Percentiles rank a stretch among this genome's conserved stretches.
phyloP scores from a whole-genome alignment of 1,140 invertebrate genomes.

The Metaphire vulgaris region DNA sequence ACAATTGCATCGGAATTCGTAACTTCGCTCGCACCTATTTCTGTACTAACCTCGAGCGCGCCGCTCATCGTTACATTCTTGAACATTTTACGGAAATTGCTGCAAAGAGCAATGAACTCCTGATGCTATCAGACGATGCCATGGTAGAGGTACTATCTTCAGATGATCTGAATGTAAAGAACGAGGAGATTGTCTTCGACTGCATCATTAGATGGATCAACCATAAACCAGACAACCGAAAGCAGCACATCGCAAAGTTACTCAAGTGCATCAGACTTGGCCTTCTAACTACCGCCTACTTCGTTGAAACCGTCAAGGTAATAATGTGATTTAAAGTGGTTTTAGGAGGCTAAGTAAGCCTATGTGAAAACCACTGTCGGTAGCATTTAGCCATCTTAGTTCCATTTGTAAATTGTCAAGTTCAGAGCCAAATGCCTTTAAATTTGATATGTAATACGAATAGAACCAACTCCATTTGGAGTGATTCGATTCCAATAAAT shows the following conservation, averaged over 20 bases:
- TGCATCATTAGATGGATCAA: slow-evolving; percentile 94
- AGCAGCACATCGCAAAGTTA: slow-evolving; percentile 70
- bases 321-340: no score
- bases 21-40: slow-evolving; percentile 70
- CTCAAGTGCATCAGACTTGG: slow-evolving; percentile 71
- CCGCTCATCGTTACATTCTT: slow-evolving; percentile 53
- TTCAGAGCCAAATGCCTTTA: not conserved
- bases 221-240: slow-evolving; percentile 80
- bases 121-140: slow-evolving; percentile 81
- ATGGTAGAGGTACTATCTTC: slow-evolving; percentile 89
- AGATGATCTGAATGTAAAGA: slow-evolving; percentile 92
- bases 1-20: slow-evolving; percentile 74
- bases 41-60: slow-evolving; percentile 63
- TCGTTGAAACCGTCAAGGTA: slow-evolving; percentile 63
- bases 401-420: not conserved
- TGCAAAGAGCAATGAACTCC: slow-evolving; percentile 92
- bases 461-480: no score
- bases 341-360: no score
- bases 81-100: slow-evolving; percentile 58
- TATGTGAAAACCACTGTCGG: no score
- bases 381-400: not conserved
- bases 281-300: slow-evolving; percentile 72
- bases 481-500: no score
- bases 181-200: slow-evolving; percentile 84
- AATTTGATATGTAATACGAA: no score